These are phyloP conservation scores for Myanophis thanlyinensis DNA, from an alignment of 2,113 vertebrate species.

Conservation along the genomic window DNA sequence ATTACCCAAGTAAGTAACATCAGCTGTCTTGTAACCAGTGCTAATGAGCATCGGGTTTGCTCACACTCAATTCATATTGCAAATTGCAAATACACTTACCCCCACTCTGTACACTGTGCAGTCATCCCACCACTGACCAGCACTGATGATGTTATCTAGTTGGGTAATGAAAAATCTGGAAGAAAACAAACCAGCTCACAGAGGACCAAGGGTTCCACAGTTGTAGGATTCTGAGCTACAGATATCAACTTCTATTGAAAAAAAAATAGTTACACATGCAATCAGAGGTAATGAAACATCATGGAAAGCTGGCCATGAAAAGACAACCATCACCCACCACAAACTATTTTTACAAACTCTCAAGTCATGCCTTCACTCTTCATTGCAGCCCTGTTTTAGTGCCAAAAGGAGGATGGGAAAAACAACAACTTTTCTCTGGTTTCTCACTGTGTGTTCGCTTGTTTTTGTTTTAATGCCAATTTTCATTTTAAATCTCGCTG, in stretches of 20 bases:
- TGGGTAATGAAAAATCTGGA: background rate
- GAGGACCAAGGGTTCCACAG: background rate
- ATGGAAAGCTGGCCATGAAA: background rate
- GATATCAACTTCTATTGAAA: background rate
- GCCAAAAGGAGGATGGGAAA: background rate
- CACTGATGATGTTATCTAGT: background rate
- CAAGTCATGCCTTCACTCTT: background rate
- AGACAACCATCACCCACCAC: background rate
- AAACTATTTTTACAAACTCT: background rate
- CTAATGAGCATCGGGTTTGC: background rate
- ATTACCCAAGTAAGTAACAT: background rate
- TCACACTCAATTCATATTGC: background rate
- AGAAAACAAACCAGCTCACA: background rate
- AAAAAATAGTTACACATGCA: background rate
- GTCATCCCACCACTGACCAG: background rate
- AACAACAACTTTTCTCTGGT: too few relatives aligned
- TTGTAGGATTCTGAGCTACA: background rate
- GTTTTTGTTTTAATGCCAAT: background rate
- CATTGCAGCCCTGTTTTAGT: rapidly evolving
- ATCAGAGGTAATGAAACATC: background rate
- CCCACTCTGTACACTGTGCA: background rate
- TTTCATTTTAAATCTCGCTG: constrained; percentile 20
- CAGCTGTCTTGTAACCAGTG: too few relatives aligned
- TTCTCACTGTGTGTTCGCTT: background rate
- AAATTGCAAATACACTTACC: background rate